Conservation (phyloP, 2,797 vertebrate genomes). For the Capromys pilorides region DNA sequence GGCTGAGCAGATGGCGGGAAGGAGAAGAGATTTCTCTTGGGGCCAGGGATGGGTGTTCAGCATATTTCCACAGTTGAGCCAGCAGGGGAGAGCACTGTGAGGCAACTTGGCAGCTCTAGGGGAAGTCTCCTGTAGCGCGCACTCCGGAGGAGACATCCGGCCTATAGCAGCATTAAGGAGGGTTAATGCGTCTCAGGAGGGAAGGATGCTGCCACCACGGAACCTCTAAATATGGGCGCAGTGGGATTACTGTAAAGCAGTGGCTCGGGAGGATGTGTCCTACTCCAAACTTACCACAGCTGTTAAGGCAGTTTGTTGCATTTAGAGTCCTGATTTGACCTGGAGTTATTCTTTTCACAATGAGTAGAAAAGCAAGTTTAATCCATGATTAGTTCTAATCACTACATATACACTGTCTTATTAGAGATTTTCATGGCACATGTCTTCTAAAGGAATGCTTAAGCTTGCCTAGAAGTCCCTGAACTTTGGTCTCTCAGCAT, state of each 20-base stretch:
- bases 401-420: constrained; percentile 22
- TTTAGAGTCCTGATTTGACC: not conserved
- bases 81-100: constrained; percentile 73
- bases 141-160: constrained; percentile 70
- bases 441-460: constrained; percentile 31
- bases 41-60: constrained; percentile 21
- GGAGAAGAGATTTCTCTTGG: constrained; percentile 17
- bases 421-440: constrained; percentile 21
- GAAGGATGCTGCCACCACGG: constrained; percentile 58
- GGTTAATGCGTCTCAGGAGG: constrained; percentile 71
- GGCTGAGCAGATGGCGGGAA: constrained; percentile 52
- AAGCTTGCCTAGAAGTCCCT: not conserved
- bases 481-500: constrained; percentile 38
- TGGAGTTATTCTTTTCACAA: not conserved
- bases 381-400: constrained; percentile 36
- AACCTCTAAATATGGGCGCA: constrained; percentile 74
- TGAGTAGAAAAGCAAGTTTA: constrained; percentile 44
- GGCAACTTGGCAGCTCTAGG: constrained; percentile 49
- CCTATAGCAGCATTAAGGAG: constrained; percentile 62
- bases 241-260: constrained; percentile 60
- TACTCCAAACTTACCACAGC: constrained; percentile 34
- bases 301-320: constrained; percentile 19
- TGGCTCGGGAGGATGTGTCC: constrained; percentile 47
- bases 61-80: constrained; percentile 64
- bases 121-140: constrained; percentile 72